Evolutionary conservation across 2,888 invertebrate genomes (phyloP).

Genomic region (Phorcus lineatus): DNA sequence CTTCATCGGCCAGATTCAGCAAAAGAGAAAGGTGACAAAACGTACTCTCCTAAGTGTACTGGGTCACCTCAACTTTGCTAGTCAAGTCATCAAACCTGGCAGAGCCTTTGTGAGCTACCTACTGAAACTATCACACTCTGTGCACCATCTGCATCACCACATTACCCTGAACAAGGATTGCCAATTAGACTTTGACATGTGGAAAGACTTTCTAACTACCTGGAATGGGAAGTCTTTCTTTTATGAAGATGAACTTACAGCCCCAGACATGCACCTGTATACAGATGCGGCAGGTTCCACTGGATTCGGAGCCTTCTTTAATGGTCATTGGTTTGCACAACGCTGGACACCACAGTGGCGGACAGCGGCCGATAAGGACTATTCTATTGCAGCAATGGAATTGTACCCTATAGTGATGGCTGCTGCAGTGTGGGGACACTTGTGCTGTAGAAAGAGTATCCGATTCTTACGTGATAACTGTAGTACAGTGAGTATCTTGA

Average conservation of each 20-base stretch:
- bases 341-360: conserved; percentile 29
- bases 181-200: conserved; percentile 35
- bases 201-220: conserved; percentile 19
- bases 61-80: conserved; percentile 33
- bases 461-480: conserved; percentile 32
- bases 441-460: conserved; percentile 23
- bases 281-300: background rate
- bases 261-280: background rate
- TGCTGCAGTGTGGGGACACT: conserved; percentile 22
- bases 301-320: conserved; percentile 19
- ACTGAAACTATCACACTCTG: conserved; percentile 1
- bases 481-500: conserved; percentile 28
- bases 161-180: conserved; percentile 24
- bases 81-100: conserved; percentile 29
- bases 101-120: conserved; percentile 25
- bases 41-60: conserved; percentile 2
- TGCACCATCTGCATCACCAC: conserved; percentile 25
- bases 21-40: conserved; percentile 2
- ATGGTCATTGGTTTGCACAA: conserved; percentile 34
- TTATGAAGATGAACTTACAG: conserved; percentile 26
- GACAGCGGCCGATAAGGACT: background rate
- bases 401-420: conserved; percentile 31
- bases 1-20: background rate
- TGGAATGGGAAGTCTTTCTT: conserved; percentile 44
- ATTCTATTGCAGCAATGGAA: conserved; percentile 30